These are phyloP conservation scores for Baccha elongata DNA, from an alignment of 2,888 invertebrate species.

Conservation along the genomic window DNA sequence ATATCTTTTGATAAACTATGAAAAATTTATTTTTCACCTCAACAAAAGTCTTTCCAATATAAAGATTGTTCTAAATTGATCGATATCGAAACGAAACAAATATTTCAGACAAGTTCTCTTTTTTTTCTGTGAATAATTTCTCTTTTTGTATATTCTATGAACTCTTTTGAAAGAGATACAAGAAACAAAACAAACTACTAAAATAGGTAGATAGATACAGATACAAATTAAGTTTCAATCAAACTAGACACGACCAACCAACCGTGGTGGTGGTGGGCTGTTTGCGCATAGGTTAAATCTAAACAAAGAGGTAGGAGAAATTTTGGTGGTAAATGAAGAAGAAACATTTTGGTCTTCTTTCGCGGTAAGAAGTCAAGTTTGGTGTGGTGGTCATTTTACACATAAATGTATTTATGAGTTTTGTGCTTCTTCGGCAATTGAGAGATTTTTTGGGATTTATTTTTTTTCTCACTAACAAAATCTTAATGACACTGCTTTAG, in stretches of 20 bases:
- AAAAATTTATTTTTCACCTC: conserved; percentile 13
- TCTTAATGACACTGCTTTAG: conserved; percentile 63
- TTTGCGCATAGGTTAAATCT: conserved; percentile 18
- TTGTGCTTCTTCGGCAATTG: conserved; percentile 58
- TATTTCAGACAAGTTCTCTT: conserved; percentile 34
- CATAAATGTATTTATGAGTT: conserved; percentile 45
- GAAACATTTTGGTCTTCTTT: conserved; percentile 55
- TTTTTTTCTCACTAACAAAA: conserved; percentile 45
- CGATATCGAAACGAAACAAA: too few species aligned
- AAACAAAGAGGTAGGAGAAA: conserved; percentile 38
- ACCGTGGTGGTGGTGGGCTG: background rate
- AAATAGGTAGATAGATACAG: conserved; percentile 9
- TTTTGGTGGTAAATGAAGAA: conserved; percentile 62
- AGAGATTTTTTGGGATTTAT: conserved; percentile 48
- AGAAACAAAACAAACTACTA: background rate
- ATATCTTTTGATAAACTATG: conserved; percentile 17
- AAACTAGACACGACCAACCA: conserved; percentile 49
- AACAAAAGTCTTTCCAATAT: conserved; percentile 6
- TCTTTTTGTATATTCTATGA: conserved; percentile 11
- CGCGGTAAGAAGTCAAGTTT: conserved; percentile 34
- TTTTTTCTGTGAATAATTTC: background rate
- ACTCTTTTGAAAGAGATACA: conserved; percentile 58
- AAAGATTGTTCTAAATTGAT: background rate
- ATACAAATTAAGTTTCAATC: conserved; percentile 62
- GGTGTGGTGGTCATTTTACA: conserved; percentile 47